phyloP scores from a whole-genome alignment of 2,888 invertebrate species.

The Drosophila nr. medialis region DNA sequence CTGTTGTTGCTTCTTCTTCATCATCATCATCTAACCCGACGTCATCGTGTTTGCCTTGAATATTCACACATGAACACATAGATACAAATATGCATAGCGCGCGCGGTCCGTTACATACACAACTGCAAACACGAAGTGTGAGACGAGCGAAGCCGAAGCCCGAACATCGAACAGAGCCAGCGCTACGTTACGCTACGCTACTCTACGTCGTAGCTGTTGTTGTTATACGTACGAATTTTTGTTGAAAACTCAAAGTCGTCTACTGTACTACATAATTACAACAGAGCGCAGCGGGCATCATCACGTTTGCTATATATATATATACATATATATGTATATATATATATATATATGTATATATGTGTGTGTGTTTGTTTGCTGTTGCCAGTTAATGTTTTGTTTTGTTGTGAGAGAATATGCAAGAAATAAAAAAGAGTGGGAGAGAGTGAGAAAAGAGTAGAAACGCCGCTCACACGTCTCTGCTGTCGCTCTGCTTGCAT shows the following conservation, averaged over 20 bases:
- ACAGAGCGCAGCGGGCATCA: conserved; percentile 50
- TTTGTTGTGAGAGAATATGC: conserved; percentile 71
- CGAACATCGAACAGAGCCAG: conserved; percentile 8
- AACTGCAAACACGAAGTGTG: conserved; percentile 43
- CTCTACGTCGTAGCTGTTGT: conserved; percentile 29
- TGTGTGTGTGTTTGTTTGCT: conserved; percentile 23
- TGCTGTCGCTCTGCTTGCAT: conserved; percentile 7
- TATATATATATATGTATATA: too few relatives aligned
- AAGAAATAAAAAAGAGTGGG: conserved; percentile 23
- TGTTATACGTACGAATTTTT: conserved; percentile 72
- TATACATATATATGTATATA: background rate
- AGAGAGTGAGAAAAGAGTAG: conserved; percentile 19
- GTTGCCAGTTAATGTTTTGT: conserved; percentile 72
- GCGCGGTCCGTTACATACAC: conserved; percentile 53
- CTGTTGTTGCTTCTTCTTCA: conserved; percentile 34
- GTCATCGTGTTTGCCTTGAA: conserved; percentile 74
- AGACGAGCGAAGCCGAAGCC: conserved; percentile 27
- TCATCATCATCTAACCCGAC: conserved; percentile 44
- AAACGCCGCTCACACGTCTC: conserved; percentile 20
- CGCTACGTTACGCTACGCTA: conserved; percentile 42
- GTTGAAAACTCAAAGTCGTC: conserved; percentile 78
- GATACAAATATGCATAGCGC: conserved; percentile 27
- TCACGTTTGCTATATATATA: conserved; percentile 51
- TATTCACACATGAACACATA: conserved; percentile 27
- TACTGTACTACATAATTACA: conserved; percentile 80